Base-by-base conservation (phyloP, 92 coral and sea anemone genomes). In the Galaxea fascicularis region DNA sequence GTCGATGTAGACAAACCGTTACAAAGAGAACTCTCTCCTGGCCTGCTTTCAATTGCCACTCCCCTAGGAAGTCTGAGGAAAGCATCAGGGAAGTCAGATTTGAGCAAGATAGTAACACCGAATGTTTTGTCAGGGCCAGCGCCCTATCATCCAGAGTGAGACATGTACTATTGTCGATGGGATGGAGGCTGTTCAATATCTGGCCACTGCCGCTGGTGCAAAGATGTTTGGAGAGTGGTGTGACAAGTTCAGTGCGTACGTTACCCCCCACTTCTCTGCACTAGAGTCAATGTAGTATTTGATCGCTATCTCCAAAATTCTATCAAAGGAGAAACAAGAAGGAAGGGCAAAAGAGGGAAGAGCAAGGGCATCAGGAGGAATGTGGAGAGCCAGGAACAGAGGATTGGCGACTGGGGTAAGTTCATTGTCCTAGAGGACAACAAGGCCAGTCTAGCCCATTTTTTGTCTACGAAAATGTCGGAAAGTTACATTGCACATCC, bases 191-290 rank as follows among this genome's bases (percentile, higher is more conserved):
- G 89, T 91, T 65, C 86, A 83, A 73, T 76, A 78, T 8, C 71
- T 89, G 13, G 82, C 76, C 71, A 92, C 86, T 45, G 31, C 80
- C 72, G 45, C 74, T 47, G 89, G 92, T 74, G 91, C 95, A 53
- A 78, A 64, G 57, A 86, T 90, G 41, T 71, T 93, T 27, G 90
- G 93, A 21, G 93, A 93, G 62, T 90, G 93, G 93, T 60, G 90
- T 54, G 92, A 90, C 82, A 85, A 63, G 29, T 90, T 93, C 77
- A 68, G 27, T 7, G 45, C 21, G 64, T 78, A 56, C 64, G 91
- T 82, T 49, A 56, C 71, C 17, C 85, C 90, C 29, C 88, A 76
- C 56, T 92, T 89, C 79, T 83, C 93, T 26, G 90, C 71, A 93
- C 88, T 44, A 83, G 93, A 63, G 84, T 93, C 46, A 93, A 93